Evolutionary conservation across 2,113 vertebrate species (phyloP).

Genomic region (Calyptomena viridis): DNA sequence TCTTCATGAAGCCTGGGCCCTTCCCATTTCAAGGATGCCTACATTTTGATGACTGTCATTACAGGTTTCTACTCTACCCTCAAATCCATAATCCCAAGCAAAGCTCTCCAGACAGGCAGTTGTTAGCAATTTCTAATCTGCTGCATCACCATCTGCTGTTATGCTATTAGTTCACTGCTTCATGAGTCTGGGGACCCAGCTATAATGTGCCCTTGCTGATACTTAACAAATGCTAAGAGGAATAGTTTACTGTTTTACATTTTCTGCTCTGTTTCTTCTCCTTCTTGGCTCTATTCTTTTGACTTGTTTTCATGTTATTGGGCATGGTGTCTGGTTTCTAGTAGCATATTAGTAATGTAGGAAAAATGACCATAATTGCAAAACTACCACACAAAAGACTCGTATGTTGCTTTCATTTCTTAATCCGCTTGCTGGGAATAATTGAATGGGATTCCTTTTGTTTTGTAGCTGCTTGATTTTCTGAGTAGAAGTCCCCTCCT

Average conservation of each 20-base stretch:
- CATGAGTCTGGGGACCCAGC: neutral
- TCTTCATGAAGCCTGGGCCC: neutral
- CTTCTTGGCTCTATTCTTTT: slow-evolving; percentile 3
- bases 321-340: slow-evolving; percentile 50
- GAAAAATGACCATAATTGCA: slow-evolving; percentile 61
- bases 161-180: neutral
- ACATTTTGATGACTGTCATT: neutral
- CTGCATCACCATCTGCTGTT: slow-evolving; percentile 42
- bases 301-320: slow-evolving; percentile 27
- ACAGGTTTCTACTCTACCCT: neutral
- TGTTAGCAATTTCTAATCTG: slow-evolving; percentile 13
- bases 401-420: slow-evolving; percentile 39
- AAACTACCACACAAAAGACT: slow-evolving; percentile 51
- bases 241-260: neutral
- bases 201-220: neutral
- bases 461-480: slow-evolving; percentile 45
- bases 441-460: slow-evolving; percentile 44
- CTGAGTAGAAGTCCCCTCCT: slow-evolving; percentile 12
- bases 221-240: neutral
- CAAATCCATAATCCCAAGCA: neutral
- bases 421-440: slow-evolving; percentile 57
- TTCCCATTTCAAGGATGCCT: slow-evolving; percentile 1
- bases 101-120: neutral
- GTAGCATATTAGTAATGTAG: slow-evolving; percentile 31
- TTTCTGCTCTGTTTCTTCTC: slow-evolving; percentile 40